Conservation (phyloP, 1,140 invertebrate genomes). For the Nilaparvata lugens region DNA sequence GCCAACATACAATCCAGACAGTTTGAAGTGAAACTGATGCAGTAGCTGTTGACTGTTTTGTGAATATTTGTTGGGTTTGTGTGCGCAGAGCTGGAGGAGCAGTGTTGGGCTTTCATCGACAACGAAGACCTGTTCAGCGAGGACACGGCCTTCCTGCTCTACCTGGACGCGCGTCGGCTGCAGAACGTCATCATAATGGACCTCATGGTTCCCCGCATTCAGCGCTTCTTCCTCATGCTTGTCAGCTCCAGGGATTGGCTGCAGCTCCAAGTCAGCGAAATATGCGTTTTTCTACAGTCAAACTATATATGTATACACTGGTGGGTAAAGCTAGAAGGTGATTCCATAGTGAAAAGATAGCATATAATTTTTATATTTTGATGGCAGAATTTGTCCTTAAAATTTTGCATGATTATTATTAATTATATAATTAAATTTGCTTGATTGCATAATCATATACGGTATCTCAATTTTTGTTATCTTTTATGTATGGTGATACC, state of each 20-base stretch:
- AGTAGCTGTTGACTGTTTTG: too few relatives aligned
- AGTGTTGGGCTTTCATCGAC: conserved; percentile 61
- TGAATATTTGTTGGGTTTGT: too few relatives aligned
- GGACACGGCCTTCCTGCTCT: conserved; percentile 57
- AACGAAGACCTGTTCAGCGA: conserved; percentile 55
- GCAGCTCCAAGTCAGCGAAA: conserved; percentile 47
- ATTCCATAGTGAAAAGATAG: neutral
- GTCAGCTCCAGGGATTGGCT: conserved; percentile 60
- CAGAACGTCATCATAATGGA: conserved; percentile 50
- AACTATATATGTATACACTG: conserved; percentile 61
- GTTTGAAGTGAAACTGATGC: too few relatives aligned
- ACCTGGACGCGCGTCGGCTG: conserved; percentile 45
- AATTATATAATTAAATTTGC: too few relatives aligned
- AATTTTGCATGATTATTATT: too few relatives aligned
- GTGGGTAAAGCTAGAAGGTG: conserved; percentile 41
- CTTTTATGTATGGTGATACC: too few relatives aligned
- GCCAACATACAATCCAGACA: too few relatives aligned
- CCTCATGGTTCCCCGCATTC: conserved; percentile 59
- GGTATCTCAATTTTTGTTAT: too few relatives aligned
- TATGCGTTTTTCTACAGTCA: conserved; percentile 50
- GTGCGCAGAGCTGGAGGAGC: conserved; percentile 53
- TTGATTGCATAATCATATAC: too few relatives aligned
- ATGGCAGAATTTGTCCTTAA: too few relatives aligned
- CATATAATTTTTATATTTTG: too few relatives aligned
- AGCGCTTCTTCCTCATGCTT: conserved; percentile 57